Base-by-base conservation (phyloP, 2,113 vertebrate genomes). In the Aphyosemion australe region DNA sequence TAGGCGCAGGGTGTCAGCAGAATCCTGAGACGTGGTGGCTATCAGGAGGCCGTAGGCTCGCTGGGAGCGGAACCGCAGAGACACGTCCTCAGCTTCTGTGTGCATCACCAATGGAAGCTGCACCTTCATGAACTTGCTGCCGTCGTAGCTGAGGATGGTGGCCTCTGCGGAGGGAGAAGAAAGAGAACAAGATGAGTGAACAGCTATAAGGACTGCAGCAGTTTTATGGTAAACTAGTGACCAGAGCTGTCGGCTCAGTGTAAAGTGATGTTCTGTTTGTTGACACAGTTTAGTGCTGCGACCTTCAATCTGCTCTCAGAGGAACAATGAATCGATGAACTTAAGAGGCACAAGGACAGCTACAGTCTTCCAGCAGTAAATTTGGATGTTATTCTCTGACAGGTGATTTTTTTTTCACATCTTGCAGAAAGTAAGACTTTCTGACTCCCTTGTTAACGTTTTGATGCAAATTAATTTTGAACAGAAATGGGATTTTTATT, bases 91-190 rank as follows among this genome's bases (percentile, higher is more conserved):
- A 0, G 97, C 97, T 67, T 98, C 97, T 0, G 97, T 98, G 74
- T 97, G 97, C 96, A 99, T 99, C 76, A 96, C 97, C 81, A 97
- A 90, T 0, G 96, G 96, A 62, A 99, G 94, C 74, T 98, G 96
- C 80, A 99, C 95, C 88, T 99, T 99, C 97, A 99, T 99, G 67
- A 98, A 99, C 94, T 98, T 99, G 50, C 96, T 97, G 82, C 97
- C 97, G 19, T 99, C 97, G 1, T 98, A 99, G 84, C 96, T 99
- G 82, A 99, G 89, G 77, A 99, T 90, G 0, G 97, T 97, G 20
- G 96, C 97, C 82, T 99, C 97, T 99, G 83, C 11, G 77, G 84
- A 83, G 69, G 34, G 76, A 0, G 1, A 4, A 56, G 0, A 1
- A 19, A 13, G 31, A 59, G 64, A 68, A 58, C 5, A 39, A 47